phyloP scores from a whole-genome alignment of 2,113 vertebrate genomes.

The Ailurus styani region DNA sequence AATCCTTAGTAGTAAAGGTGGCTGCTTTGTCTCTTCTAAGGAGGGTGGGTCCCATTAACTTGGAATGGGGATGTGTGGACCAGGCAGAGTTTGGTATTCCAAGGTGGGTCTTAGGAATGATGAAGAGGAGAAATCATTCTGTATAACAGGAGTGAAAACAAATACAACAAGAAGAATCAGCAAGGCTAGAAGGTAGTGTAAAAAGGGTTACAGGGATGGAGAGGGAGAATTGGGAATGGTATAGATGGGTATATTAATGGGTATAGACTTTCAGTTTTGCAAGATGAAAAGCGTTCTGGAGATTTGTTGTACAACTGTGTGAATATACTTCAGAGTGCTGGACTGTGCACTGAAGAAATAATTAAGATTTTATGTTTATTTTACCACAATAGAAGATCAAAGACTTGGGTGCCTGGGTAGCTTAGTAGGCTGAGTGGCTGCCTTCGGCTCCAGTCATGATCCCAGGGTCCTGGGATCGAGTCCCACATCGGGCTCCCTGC shows the following conservation, averaged over 20 bases:
- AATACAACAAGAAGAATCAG: not conserved
- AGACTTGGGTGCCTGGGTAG: too few species aligned
- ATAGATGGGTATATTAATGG: not conserved
- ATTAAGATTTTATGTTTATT: not conserved
- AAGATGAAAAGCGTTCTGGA: not conserved
- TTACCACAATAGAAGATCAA: not conserved
- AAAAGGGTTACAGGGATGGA: not conserved
- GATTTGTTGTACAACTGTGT: not conserved
- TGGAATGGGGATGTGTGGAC: not conserved
- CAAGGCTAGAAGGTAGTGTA: not conserved
- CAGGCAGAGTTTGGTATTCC: not conserved
- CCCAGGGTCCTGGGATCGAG: too few species aligned
- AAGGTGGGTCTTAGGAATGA: not conserved
- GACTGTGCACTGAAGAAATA: not conserved
- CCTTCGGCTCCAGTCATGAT: too few species aligned
- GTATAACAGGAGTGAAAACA: not conserved
- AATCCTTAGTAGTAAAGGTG: not conserved
- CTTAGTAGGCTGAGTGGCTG: too few species aligned
- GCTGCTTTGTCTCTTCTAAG: not conserved
- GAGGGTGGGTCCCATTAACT: not conserved
- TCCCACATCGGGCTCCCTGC: too few species aligned
- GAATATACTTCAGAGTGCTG: not conserved
- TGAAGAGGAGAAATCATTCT: not conserved
- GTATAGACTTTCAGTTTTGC: not conserved
- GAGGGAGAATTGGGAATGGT: not conserved